Base-by-base conservation (phyloP, 2,797 vertebrate genomes). In the Knipowitschia caucasica region DNA sequence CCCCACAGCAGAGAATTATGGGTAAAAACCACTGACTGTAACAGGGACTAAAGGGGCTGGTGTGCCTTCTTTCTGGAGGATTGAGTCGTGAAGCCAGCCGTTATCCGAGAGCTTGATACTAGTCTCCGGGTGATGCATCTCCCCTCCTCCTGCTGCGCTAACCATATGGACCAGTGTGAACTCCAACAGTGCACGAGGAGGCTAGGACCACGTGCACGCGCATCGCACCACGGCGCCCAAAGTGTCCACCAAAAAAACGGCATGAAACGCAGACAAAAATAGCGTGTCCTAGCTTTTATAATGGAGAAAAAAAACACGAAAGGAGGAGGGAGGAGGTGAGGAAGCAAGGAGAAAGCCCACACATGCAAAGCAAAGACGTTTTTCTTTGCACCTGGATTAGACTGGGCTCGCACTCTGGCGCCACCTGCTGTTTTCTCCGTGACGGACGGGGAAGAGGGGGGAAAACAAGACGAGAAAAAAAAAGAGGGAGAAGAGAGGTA, bases 91-190 rank as follows among this genome's bases (percentile, higher is more conserved):
- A 82, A 81, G 78, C 68, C 71, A 61, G 71, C 71, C 74, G 82
- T 83, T 76, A 78, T 85, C 82, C 77, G 46, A 23, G 73, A 80
- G 83, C 83, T 80, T 78, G 82, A 82, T 77, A 81, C 70, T 69
- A 53, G 80, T 74, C 83, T 82, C 77, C 78, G 7, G 62, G 75
- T 68, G 78, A 84, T 82, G 87, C 83, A 64, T 73, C 79, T 73
- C 29, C 51, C 80, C 21, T 20, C 44, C 79, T 73, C 81, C 75
- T 64, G 69, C 84, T 84, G 85, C n/a, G 77, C 60, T 47, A 64
- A 86, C 84, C 86, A 86, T 88, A 88, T 86, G 87, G 85, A 81
- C 85, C 77, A 75, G 78, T 88, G 83, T 87, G 84, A 88, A 88
- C 85, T n/a, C n/a, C n/a, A n/a, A n/a, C n/a, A n/a, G n/a, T n/a